phyloP scores from a whole-genome alignment of 1,140 invertebrate genomes.

The honey bee (Apis mellifera) region Amel_HAv3.1 CM009944.2:5769001-5769500 shows the following conservation, averaged over 20 bases:
- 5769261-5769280: constrained; percentile 73
- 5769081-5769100: constrained; percentile 63
- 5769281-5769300: constrained; percentile 54
- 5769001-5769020: constrained; percentile 39
- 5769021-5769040: neutral
- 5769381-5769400: constrained; percentile 48
- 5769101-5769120: constrained; percentile 35
- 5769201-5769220: neutral
- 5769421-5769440: neutral
- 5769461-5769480: no score
- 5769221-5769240: constrained; percentile 39
- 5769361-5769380: constrained; percentile 47
- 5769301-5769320: constrained; percentile 74
- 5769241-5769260: constrained; percentile 70
- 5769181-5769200: neutral
- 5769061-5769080: constrained; percentile 68
- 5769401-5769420: constrained; percentile 72
- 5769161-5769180: no score
- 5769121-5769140: constrained; percentile 32
- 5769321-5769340: constrained; percentile 52
- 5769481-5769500: no score
- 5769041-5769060: constrained; percentile 66
- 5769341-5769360: neutral
- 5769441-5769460: neutral
- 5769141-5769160: neutral